Evolutionary conservation across 1,140 invertebrate genomes (phyloP).

Genomic region (Drosophila ercepeae): DNA sequence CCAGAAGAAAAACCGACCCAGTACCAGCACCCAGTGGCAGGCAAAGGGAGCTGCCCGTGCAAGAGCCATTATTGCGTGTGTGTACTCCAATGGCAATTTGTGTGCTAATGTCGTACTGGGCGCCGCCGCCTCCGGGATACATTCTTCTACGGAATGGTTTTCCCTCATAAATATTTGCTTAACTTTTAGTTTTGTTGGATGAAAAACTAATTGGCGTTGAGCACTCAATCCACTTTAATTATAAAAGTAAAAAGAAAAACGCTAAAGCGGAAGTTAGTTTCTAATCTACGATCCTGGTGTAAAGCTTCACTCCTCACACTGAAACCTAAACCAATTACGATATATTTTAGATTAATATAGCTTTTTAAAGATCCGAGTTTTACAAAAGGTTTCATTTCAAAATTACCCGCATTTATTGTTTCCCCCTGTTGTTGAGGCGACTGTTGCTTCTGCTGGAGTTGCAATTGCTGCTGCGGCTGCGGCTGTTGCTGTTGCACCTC

Average conservation of each 20-base stretch:
- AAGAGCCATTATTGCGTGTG: conserved; percentile 34
- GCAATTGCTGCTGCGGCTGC: conserved; percentile 20
- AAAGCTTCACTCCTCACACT: no score
- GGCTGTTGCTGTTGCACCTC: conserved; percentile 50
- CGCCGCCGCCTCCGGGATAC: background rate
- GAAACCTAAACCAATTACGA: no score
- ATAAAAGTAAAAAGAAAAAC: background rate
- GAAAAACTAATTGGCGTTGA: conserved; percentile 15
- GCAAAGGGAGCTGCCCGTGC: conserved; percentile 10
- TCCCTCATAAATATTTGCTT: conserved; percentile 57
- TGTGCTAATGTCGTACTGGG: conserved; percentile 55
- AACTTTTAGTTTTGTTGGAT: conserved; percentile 12
- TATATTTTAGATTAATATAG: no score
- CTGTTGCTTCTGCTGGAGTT: conserved; percentile 47
- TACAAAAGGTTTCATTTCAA: background rate
- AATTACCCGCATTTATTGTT: conserved; percentile 41
- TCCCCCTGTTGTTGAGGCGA: conserved; percentile 31
- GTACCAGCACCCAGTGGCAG: background rate
- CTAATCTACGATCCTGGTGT: background rate
- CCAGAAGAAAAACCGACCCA: conserved; percentile 47
- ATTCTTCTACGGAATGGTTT: conserved; percentile 7
- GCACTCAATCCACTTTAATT: conserved; percentile 42
- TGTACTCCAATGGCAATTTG: conserved; percentile 63
- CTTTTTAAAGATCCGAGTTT: no score
- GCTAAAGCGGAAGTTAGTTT: conserved; percentile 1